Evolutionary conservation across 1,140 invertebrate species (phyloP).

Genomic region (Drosophila chauvacae): DNA sequence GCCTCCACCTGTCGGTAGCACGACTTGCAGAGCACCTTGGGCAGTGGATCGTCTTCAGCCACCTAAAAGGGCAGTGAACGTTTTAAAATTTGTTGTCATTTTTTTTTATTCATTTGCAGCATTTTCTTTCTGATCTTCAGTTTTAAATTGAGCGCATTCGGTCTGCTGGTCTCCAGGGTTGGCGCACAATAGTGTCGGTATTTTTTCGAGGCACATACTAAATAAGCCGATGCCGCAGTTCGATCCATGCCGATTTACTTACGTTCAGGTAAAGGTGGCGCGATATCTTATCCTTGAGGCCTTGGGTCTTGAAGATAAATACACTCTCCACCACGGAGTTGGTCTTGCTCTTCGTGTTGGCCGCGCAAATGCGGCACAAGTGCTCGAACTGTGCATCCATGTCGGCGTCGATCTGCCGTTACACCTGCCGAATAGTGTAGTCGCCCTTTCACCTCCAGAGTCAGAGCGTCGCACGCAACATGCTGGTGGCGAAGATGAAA

Average conservation of each 20-base stretch:
- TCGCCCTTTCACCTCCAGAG: conserved; percentile 3
- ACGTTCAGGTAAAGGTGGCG: conserved; percentile 72
- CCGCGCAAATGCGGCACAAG: conserved; percentile 78
- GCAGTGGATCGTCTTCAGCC: conserved; percentile 70
- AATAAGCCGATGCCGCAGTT: conserved; percentile 1
- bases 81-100: background rate
- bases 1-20: conserved; percentile 81
- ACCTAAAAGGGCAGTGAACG: conserved; percentile 42
- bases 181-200: conserved; percentile 8
- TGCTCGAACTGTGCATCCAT: conserved; percentile 78
- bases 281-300: conserved; percentile 75
- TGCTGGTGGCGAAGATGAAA: conserved; percentile 10
- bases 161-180: conserved; percentile 14
- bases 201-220: conserved; percentile 8
- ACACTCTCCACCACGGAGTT: conserved; percentile 78
- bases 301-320: conserved; percentile 75
- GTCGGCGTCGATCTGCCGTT: background rate
- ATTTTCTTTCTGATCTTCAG: background rate
- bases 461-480: conserved; percentile 21
- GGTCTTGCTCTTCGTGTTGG: conserved; percentile 78
- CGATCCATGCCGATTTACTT: conserved; percentile 48
- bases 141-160: background rate
- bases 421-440: background rate
- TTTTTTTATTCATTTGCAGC: background rate
- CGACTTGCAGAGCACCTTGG: conserved; percentile 77